Base-by-base conservation (phyloP, 2,797 vertebrate species). In the Notamacropus eugenii region DNA sequence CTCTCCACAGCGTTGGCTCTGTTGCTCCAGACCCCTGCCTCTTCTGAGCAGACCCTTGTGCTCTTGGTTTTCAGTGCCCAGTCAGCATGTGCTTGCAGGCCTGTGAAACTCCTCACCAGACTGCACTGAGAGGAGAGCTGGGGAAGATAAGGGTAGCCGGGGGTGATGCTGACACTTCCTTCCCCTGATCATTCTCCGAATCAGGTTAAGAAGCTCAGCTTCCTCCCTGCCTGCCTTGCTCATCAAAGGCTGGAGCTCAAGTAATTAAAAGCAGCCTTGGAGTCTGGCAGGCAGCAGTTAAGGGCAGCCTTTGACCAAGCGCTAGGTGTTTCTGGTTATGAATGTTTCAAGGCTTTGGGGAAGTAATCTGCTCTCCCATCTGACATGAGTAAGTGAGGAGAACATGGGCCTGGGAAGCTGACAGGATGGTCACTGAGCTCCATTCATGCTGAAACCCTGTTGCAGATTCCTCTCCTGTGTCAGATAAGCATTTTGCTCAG, bases 1-100 rank as follows among this genome's bases (percentile, higher is more conserved):
- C 40, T 87, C 40, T 87, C 40, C 74, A 46, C 9, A 46, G n/a
- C 40, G 0, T 24, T 87, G 40, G 40, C 40, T 46, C 40, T 87
- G 40, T 50, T 11, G 74, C 40, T 82, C 40, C 40, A 3, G 31
- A 82, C 22, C 40, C 74, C 74, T 82, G 74, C 22, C 40, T 87
- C 74, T 87, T 50, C 74, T 87, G 74, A 87, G 9, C 40, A 87
- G 40, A 87, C 40, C 22, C 40, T 50, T 50, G 40, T 11, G 22
- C 3, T 40, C 74, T 87, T 46, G 74, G 40, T 27, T 87, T 87
- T 87, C 40, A 87, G 40, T 87, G 22, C 74, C 74, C 74, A 87
- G 74, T 91, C 34, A 94, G 57, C 95, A 90, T 4, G 12, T 31
- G 14, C 19, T 97, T 96, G 87, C 91, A 92, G 93, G 50, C 91